Base-by-base conservation (phyloP, 1,140 invertebrate species). In the Drosophila obscura region DNA sequence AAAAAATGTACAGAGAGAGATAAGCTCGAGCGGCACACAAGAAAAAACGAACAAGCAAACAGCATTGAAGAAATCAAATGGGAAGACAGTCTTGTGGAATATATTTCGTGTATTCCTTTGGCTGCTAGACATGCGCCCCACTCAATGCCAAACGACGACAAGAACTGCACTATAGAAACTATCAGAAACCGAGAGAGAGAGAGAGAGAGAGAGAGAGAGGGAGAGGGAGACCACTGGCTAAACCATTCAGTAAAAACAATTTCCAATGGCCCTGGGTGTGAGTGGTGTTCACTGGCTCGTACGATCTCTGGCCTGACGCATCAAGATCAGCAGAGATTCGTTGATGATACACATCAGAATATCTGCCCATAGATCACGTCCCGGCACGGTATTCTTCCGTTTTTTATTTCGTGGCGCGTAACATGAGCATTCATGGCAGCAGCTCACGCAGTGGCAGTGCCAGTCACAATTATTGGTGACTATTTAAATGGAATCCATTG, bases 291-390 rank as follows among this genome's bases (percentile, higher is more conserved):
- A 8, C 24, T 15, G 19, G 7, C 52, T 31, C 19, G 28, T 31
- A 48, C 31, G 35, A 28, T 16, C 16, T 35, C 26, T 39, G 19
- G 22, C 13, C 69, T 82, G 79, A 82, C 79, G 79, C 79, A 82
- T 74, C 64, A 50, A 73, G 80, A 73, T 64, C 65, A 46, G 26
- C 7, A 28, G 41, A 72, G 68, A 71, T 59, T 71, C 66, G 57
- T 76, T 63, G 79, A 81, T 82, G 79, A 81, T 81, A 51, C 80
- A 48, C 80, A 82, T 83, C 69, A 71, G 28, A 62, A 45, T 83
- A 83, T 82, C 48, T 79, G 71, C 50, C 22, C 56, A 69, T 79
- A 72, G 80, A 83, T 83, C 80, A 82, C 80, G 80, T 83, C 75
- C 67, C 67, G 67, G 65, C 24, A 69, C 64, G 67, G 44, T 26